Evolutionary conservation across 37 sponge, comb jelly and placozoan genomes (phyloP).

Genomic region (Spongia lamella): DNA sequence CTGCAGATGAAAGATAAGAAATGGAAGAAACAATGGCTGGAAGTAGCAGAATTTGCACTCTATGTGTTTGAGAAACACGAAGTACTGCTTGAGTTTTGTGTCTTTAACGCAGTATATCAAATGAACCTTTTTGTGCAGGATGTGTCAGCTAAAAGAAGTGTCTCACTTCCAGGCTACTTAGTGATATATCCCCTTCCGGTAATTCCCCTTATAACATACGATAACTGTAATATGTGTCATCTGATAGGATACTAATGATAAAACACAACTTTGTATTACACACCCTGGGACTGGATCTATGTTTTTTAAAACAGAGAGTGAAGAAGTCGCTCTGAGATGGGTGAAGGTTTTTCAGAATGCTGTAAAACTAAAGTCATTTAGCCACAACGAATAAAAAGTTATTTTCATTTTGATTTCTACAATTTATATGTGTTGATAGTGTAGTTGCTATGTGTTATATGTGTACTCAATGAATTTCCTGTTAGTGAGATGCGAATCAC

Average conservation of each 20-base stretch:
- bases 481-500: too few relatives aligned
- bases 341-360: constrained; percentile 45
- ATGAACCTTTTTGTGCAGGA: constrained; percentile 25
- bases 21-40: constrained; percentile 86
- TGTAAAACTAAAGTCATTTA: constrained; percentile 33
- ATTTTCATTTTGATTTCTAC: too few relatives aligned
- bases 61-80: constrained; percentile 81
- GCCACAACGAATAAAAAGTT: not conserved
- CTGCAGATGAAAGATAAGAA: constrained; percentile 36
- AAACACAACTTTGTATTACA: constrained; percentile 47
- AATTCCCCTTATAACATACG: not conserved
- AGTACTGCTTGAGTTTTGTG: constrained; percentile 11
- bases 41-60: constrained; percentile 68
- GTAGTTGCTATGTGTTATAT: too few relatives aligned
- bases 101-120: not conserved
- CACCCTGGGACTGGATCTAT: constrained; percentile 63
- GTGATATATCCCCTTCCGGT: constrained; percentile 19
- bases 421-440: too few relatives aligned
- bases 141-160: constrained; percentile 59
- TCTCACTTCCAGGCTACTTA: constrained; percentile 55
- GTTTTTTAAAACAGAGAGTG: constrained; percentile 60
- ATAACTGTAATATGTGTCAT: not conserved
- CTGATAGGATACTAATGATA: constrained; percentile 41
- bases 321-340: constrained; percentile 52
- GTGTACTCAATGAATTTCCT: too few relatives aligned